Evolutionary conservation across 2,797 vertebrate species (phyloP), one percentile per base, ranked within the genome.

Genomic region (Saxicola maurus): DNA sequence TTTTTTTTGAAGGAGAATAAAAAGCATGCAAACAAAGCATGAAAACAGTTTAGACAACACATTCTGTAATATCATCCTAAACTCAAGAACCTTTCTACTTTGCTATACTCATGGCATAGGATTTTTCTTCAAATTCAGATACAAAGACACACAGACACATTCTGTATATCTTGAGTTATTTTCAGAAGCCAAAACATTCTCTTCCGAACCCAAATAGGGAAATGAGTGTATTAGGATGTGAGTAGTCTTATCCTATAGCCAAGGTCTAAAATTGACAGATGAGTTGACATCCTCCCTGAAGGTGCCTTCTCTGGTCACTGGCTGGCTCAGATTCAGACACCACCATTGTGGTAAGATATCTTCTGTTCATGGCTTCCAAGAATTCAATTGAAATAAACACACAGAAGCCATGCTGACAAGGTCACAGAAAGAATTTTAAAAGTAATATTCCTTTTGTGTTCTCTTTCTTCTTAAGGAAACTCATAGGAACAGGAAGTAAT

Each of bases 151-250:
- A 11, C 45, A 24, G 13, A 52, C 30, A n/a, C n/a, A 12, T 25
- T 48, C 46, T 48, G 46, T 48, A 5, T 25, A 45, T 40, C 16
- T 59, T 69, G 13, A 17, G 1, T 13, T 86, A 10, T 33, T 19
- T 75, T 76, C 25, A 69, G 45, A 74, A 62, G 3, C 3, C 13
- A 14, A 57, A 74, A 16, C 31, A 5, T 21, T 81, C 4, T 40
- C 16, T 67, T 64, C 30, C 59, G 45, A 55, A 69, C 2, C 2
- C 10, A 38, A 48, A 67, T 16, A 60, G 1, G 2, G 3, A 52
- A 80, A 40, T 33, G 0, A 60, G 1, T 19, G 7, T 35, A 17
- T 55, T 45, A 40, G 30, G 12, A 30, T 0, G 0, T 35, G 19
- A 48, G 6, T 59, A 56, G 51, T 10, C 48, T 83, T 86, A 52